A percentile compares a stretch with the other conserved stretches of the same genome.
These are phyloP conservation scores for Macrostomum lignano DNA, from an alignment of 1,140 invertebrate genomes.

Conservation along the genomic window DNA sequence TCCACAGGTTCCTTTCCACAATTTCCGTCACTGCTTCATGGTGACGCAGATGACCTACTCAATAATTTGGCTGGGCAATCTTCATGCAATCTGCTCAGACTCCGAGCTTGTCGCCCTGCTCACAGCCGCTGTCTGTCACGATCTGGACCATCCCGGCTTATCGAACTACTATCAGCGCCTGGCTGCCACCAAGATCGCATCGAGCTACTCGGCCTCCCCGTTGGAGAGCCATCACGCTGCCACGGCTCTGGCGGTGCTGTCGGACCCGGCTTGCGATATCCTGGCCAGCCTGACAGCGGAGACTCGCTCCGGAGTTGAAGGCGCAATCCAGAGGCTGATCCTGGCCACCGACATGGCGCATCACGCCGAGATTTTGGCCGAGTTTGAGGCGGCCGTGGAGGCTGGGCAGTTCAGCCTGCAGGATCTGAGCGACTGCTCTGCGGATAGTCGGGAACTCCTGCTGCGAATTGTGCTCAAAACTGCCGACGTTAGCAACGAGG, in stretches of 20 bases:
- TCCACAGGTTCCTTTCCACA: slow-evolving; percentile 43
- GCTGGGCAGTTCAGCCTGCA: background rate
- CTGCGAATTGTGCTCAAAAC: slow-evolving; percentile 59
- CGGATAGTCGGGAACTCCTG: slow-evolving; percentile 23
- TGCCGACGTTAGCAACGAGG: slow-evolving; percentile 58
- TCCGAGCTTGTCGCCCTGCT: slow-evolving; percentile 46
- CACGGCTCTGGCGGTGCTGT: slow-evolving; percentile 46
- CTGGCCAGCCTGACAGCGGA: slow-evolving; percentile 40
- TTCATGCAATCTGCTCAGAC: slow-evolving; percentile 40
- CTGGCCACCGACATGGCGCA: slow-evolving; percentile 57
- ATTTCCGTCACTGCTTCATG: slow-evolving; percentile 61
- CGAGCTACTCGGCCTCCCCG: slow-evolving; percentile 54
- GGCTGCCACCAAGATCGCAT: slow-evolving; percentile 47
- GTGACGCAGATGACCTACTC: slow-evolving; percentile 71
- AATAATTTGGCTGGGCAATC: slow-evolving; percentile 42
- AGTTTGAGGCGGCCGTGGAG: slow-evolving; percentile 34
- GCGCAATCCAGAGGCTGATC: too few relatives aligned
- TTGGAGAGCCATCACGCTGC: slow-evolving; percentile 59
- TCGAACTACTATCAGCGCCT: slow-evolving; percentile 46
- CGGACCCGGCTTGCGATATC: slow-evolving; percentile 44
- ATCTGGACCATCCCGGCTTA: slow-evolving; percentile 28
- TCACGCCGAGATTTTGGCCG: slow-evolving; percentile 53
- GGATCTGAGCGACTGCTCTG: background rate
- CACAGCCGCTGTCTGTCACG: slow-evolving; percentile 47
- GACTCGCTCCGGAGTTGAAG: too few relatives aligned